phyloP scores from a whole-genome alignment of 2,888 invertebrate species.

The Perithous albicinctus region DNA sequence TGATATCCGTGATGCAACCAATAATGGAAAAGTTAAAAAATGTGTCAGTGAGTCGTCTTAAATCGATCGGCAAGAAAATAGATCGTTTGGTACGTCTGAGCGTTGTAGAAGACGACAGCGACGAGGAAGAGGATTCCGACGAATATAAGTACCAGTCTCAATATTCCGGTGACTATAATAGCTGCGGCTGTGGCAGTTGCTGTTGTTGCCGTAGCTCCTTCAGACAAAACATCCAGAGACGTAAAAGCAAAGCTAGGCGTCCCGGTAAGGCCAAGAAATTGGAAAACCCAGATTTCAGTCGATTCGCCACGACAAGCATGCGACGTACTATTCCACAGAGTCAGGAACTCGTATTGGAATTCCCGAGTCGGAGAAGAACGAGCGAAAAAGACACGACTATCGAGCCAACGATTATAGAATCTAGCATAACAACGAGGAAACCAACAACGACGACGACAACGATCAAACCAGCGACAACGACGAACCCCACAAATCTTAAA shows the following conservation, averaged over 20 bases:
- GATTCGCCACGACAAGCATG: neutral
- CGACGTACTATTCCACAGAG: slow-evolving; percentile 9
- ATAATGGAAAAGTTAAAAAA: slow-evolving; percentile 16
- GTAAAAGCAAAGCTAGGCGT: neutral
- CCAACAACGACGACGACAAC: slow-evolving; percentile 15
- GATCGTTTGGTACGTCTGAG: slow-evolving; percentile 29
- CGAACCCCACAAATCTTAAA: neutral
- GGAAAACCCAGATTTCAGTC: neutral
- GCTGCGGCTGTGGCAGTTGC: slow-evolving; percentile 11
- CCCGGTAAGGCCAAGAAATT: neutral
- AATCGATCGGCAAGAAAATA: slow-evolving; percentile 5
- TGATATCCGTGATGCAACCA: neutral
- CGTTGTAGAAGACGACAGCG: neutral
- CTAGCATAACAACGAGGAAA: too few relatives aligned
- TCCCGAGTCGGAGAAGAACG: neutral
- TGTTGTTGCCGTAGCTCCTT: neutral
- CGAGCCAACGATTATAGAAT: neutral
- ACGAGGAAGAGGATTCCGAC: slow-evolving; percentile 3
- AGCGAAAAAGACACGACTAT: neutral
- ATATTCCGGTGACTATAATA: neutral
- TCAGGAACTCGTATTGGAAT: neutral
- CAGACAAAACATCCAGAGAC: neutral
- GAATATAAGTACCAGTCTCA: neutral
- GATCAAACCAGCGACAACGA: too few relatives aligned
- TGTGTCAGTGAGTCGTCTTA: neutral